Base-by-base conservation (phyloP, 2,888 invertebrate species). In the Melinaea marsaeus region DNA sequence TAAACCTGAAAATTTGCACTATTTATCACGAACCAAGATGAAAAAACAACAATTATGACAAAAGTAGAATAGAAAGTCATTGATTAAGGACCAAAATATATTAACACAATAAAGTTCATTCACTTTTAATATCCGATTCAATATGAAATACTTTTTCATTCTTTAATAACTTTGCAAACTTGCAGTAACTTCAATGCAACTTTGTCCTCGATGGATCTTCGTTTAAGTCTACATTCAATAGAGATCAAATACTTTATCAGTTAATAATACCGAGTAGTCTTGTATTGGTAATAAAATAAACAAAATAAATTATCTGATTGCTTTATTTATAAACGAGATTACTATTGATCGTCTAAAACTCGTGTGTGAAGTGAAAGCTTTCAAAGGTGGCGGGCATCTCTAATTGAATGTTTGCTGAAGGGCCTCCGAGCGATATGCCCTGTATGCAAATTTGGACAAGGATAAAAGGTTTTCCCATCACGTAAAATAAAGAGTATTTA, bases 381-480 rank as follows among this genome's bases (percentile, higher is more conserved):
- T 71, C 69, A 66, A 67, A 72, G 69, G 72, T 70, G 71, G 68
- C 67, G 70, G 71, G 72, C 22, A 71, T 60, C 69, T 69, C 74
- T 78, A 78, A 78, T 79, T 78, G 78, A 77, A 76, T 78, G 76
- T 77, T 76, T 77, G 74, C 72, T 71, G 69, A 66, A 67, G 72
- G 72, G 73, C 70, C 64, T 71, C 65, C 64, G 58, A 59, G 13
- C 55, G 60, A 37, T 58, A 58, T 11, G 45, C 57, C 45, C 55
- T 45, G 55, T 65, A 65, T 62, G 61, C 59, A 62, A 62, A 65
- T 62, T 48, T 6, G 57, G 3, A 62, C 65, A 60, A 9, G 32
- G 54, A 46, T 59, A 59, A 64, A 57, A 35, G 56, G 33, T 6
- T 59, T 65, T 35, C 35, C 22, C 13, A 51, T 11, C 57, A 42